Evolutionary conservation across 1,140 invertebrate genomes (phyloP), one percentile per base, ranked within the genome.

Genomic region (Daktulosphaira vitifoliae): DNA sequence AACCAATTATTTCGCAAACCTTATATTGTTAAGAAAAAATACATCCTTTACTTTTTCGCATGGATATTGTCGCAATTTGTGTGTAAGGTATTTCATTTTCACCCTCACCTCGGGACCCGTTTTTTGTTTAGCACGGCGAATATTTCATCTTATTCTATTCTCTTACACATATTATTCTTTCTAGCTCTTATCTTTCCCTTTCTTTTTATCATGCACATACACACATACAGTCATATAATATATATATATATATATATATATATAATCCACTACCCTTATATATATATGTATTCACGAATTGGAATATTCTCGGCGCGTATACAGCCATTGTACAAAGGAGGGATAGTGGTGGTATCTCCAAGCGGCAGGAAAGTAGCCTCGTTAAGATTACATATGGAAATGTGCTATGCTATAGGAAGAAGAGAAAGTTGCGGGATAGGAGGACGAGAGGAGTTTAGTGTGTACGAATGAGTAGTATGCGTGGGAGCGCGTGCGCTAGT

Each of bases 351-450:
- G 54, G 54, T 39, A 59, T 59, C 54, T 59, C 38, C 54, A 39
- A 33, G 53, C 52, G 52, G 53, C 54, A 39, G 44, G 54, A 59
- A 59, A 59, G 54, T 59, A 59, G 54, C 54, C 54, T 59, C 54
- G 54, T 59, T 59, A 59, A 59, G 54, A 59, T 59, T 59, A 59
- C 54, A 59, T 59, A 59, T 59, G 54, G 54, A 59, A 59, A 59
- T 33, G 33, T 33, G 3, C 25, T 5, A 33, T 11, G 29, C 29
- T 33, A 33, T 33, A 33, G 29, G 29, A 33, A 33, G 5, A 33
- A 11, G 29, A 5, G 11, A 33, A 5, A 33, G 29, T 11, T 11
- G 29, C 5, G 29, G 29, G 29, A 11, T 33, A 11, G 29, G n/a
- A 11, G 29, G 29, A 33, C 11, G 29, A 33, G 11, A 33, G 5